A percentile compares a stretch with the other conserved stretches of the same genome.
These are phyloP conservation scores for Cynoglossus semilaevis DNA, from an alignment of 2,113 vertebrate genomes.

Conservation along the genomic window DNA sequence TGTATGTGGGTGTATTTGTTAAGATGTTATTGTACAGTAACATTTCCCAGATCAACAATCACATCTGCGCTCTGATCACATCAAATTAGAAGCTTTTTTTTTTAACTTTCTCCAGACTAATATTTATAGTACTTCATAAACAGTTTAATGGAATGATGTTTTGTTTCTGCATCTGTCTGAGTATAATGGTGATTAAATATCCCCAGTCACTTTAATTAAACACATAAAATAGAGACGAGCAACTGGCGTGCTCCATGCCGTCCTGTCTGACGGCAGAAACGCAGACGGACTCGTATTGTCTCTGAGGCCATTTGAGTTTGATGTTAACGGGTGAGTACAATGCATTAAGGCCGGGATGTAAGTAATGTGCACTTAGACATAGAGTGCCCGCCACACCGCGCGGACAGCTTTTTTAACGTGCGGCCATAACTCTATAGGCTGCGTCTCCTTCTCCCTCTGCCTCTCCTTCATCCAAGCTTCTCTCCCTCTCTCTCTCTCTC, in stretches of 20 bases:
- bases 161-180: constrained; percentile 29
- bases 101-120: constrained; percentile 13
- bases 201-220: constrained; percentile 22
- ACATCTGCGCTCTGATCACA: too few relatives aligned
- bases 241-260: constrained; percentile 16
- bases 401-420: constrained; percentile 64
- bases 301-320: constrained; percentile 56
- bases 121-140: constrained; percentile 45
- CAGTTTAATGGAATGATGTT: constrained; percentile 29
- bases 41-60: too few relatives aligned
- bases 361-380: constrained; percentile 73
- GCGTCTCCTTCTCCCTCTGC: constrained; percentile 34
- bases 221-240: constrained; percentile 28
- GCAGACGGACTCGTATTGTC: constrained; percentile 30
- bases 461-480: constrained; percentile 24
- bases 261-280: constrained; percentile 27
- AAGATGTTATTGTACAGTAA: too few relatives aligned
- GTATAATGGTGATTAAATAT: constrained; percentile 31
- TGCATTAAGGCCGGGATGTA: constrained; percentile 70
- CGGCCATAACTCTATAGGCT: constrained; percentile 59
- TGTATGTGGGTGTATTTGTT: too few relatives aligned
- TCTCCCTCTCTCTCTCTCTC: constrained; percentile 21
- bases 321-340: constrained; percentile 61
- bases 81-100: too few relatives aligned
- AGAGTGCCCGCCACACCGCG: constrained; percentile 37